Conservation (phyloP, 1,140 invertebrate species). For the Nasonia vitripennis region DNA sequence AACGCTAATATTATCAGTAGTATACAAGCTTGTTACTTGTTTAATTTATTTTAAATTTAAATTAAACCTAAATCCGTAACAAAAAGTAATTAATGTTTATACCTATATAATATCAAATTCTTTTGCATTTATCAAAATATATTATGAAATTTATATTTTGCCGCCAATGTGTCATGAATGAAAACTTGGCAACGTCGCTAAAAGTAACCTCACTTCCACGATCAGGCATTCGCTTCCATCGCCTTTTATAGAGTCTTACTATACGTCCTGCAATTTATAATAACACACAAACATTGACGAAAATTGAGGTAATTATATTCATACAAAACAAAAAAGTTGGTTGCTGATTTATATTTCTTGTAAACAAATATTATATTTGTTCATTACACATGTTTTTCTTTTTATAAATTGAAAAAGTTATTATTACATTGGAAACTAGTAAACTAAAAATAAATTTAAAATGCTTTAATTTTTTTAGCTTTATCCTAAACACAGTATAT, state of each 20-base stretch:
- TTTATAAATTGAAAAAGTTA: too few relatives aligned
- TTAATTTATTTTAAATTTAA: background rate
- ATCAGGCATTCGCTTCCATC: background rate
- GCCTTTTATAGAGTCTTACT: constrained; percentile 29
- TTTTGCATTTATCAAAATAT: background rate
- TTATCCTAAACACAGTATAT: too few relatives aligned
- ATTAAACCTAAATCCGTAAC: background rate
- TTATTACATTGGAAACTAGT: background rate
- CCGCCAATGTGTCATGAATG: background rate
- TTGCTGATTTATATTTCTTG: background rate
- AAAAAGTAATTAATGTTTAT: background rate
- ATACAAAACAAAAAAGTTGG: background rate
- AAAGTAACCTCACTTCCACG: constrained; percentile 14
- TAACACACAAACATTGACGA: constrained; percentile 1
- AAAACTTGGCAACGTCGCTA: constrained; percentile 31
- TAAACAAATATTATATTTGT: background rate
- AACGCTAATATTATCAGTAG: too few relatives aligned
- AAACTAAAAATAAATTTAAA: background rate
- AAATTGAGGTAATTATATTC: constrained; percentile 11
- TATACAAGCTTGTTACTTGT: too few relatives aligned
- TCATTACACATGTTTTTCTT: background rate
- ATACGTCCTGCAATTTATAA: background rate
- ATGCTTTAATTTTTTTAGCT: background rate
- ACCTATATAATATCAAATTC: background rate
- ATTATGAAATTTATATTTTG: background rate